Evolutionary conservation across 1,140 invertebrate species (phyloP), one percentile per base, ranked within the genome.

Genomic region (Pygmarrhopalites habei): DNA sequence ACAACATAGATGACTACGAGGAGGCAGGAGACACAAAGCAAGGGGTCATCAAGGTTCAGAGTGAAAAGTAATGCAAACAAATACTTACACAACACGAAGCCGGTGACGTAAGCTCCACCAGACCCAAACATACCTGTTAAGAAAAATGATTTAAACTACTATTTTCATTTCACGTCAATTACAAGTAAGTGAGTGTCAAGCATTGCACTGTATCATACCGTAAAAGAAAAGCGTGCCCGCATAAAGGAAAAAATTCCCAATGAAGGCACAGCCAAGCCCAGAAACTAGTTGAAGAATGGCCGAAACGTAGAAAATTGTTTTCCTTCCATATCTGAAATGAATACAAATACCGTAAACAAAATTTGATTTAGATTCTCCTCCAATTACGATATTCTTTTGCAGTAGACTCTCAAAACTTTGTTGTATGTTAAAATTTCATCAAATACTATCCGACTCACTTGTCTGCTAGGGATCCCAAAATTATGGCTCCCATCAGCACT

Each of bases 381-480:
- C n/a, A n/a, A n/a, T n/a, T n/a, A n/a, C n/a, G n/a, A n/a, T n/a
- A n/a, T n/a, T n/a, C n/a, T n/a, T n/a, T n/a, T n/a, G n/a, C n/a
- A n/a, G n/a, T n/a, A n/a, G n/a, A n/a, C n/a, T n/a, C n/a, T n/a
- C n/a, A n/a, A n/a, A n/a, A n/a, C n/a, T n/a, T n/a, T n/a, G n/a
- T n/a, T n/a, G n/a, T 29, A 60, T 41, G 17, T 44, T 14, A 58
- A 17, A 49, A 49, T 49, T 49, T 23, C 15, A 49, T 14, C 10
- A 49, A 49, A 12, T 19, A 15, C 10, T 49, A 49, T n/a, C 21
- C 46, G 7, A 49, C 15, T 10, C 73, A 85, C 78, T 87, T 91
- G 73, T 96, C 93, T 0, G 92, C 89, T 69, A 94, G 74, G 19
- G 85, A 85, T 10, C 91, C 90, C n/a, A 95, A 77, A 0, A 85